phyloP scores from a whole-genome alignment of 2,888 invertebrate species.

The Monochamus alternatus region DNA sequence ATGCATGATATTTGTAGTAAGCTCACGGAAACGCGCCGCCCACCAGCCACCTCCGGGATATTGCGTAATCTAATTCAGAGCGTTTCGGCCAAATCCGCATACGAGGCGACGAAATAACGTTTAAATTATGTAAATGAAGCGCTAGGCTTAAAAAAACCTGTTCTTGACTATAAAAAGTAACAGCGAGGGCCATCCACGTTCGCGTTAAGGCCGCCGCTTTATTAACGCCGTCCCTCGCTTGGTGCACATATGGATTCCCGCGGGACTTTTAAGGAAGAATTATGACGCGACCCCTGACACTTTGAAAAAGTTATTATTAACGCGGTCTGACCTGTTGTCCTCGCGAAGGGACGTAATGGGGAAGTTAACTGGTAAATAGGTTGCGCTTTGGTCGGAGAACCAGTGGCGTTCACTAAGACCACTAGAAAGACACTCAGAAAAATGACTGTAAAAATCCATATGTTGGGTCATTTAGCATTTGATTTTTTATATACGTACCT shows the following conservation, averaged over 20 bases:
- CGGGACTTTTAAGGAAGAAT: not conserved
- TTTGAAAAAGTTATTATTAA: constrained; percentile 9
- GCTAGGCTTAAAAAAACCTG: constrained; percentile 11
- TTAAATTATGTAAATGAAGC: constrained; percentile 27
- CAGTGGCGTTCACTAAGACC: too few relatives aligned
- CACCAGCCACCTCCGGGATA: not conserved
- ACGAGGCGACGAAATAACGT: not conserved
- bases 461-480: too few relatives aligned
- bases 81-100: not conserved
- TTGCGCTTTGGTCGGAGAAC: too few relatives aligned
- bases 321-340: not conserved
- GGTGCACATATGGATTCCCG: not conserved
- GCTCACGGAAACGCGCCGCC: not conserved
- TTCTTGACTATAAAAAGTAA: constrained; percentile 14
- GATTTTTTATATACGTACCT: too few relatives aligned
- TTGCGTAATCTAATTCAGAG: constrained; percentile 12
- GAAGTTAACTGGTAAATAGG: too few relatives aligned
- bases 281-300: not conserved
- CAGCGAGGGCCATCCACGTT: not conserved
- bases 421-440: too few relatives aligned
- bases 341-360: too few relatives aligned
- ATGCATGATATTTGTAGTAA: not conserved
- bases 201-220: constrained; percentile 1
- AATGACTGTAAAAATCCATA: too few relatives aligned
- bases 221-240: not conserved